These are phyloP conservation scores for Acanthiza pusilla DNA, from an alignment of 2,797 vertebrate genomes.

Conservation along the genomic window DNA sequence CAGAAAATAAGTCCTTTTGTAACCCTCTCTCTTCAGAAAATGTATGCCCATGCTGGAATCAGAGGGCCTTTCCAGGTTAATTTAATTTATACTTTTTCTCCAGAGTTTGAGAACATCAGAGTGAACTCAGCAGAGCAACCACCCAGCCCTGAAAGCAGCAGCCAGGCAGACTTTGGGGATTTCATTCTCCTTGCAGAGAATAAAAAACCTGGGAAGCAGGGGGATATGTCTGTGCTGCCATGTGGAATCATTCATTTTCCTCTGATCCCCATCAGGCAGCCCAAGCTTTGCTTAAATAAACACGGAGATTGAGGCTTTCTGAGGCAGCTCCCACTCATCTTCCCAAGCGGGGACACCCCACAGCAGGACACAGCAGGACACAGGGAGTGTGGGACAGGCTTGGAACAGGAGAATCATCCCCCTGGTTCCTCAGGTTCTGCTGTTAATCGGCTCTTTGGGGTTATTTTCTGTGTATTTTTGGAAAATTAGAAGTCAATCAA, in stretches of 20 bases:
- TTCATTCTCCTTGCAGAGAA: background rate
- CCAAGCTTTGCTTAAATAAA: background rate
- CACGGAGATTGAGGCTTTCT: background rate
- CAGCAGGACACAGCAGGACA: background rate
- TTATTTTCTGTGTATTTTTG: background rate
- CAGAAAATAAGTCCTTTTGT: background rate
- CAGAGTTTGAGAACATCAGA: background rate
- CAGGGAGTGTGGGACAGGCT: background rate
- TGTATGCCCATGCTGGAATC: fast-evolving
- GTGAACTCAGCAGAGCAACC: background rate
- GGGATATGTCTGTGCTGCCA: background rate
- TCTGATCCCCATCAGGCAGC: background rate
- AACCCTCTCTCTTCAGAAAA: background rate
- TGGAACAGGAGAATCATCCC: background rate
- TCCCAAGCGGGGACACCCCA: background rate
- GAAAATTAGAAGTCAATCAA: background rate
- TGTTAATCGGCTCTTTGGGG: background rate
- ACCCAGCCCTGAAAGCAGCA: background rate
- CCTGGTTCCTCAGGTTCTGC: background rate
- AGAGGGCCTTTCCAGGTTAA: background rate
- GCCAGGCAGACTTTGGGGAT: background rate
- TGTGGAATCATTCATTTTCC: background rate
- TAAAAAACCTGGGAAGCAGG: background rate
- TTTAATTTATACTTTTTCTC: background rate
- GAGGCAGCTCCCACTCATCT: background rate